These are phyloP conservation scores for Stenoptilia bipunctidactyla DNA, from an alignment of 2,888 invertebrate genomes.

Conservation along the genomic window DNA sequence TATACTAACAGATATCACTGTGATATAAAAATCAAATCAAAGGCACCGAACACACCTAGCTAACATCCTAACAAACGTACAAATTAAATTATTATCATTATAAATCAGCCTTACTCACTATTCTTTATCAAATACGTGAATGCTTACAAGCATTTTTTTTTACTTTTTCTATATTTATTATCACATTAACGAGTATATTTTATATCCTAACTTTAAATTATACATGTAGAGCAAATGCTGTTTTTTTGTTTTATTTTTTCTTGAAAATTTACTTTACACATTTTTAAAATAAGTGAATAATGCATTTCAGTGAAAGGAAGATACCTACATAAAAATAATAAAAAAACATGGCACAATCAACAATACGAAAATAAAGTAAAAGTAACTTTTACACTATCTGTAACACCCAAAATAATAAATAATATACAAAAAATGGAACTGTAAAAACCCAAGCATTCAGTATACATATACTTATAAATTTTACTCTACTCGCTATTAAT, in stretches of 20 bases:
- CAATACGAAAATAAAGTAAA: neutral
- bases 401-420: neutral
- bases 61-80: conserved; percentile 6
- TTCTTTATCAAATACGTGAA: conserved; percentile 33
- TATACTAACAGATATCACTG: conserved; percentile 8
- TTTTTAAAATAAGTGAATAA: neutral
- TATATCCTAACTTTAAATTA: conserved; percentile 40
- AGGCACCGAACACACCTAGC: conserved; percentile 13
- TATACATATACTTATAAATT: too few relatives aligned
- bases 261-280: neutral
- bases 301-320: neutral
- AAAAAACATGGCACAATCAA: neutral
- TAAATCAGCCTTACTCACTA: conserved; percentile 32
- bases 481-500: too few relatives aligned
- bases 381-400: neutral
- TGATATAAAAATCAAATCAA: conserved; percentile 4
- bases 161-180: conserved; percentile 49
- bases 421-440: neutral
- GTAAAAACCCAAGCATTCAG: too few relatives aligned
- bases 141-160: conserved; percentile 28
- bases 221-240: conserved; percentile 31
- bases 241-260: conserved; percentile 24
- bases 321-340: neutral
- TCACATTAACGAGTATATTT: conserved; percentile 63
- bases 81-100: conserved; percentile 18